phyloP scores from a whole-genome alignment of 2,888 invertebrate genomes.

The Galerucella nymphaeae region DNA sequence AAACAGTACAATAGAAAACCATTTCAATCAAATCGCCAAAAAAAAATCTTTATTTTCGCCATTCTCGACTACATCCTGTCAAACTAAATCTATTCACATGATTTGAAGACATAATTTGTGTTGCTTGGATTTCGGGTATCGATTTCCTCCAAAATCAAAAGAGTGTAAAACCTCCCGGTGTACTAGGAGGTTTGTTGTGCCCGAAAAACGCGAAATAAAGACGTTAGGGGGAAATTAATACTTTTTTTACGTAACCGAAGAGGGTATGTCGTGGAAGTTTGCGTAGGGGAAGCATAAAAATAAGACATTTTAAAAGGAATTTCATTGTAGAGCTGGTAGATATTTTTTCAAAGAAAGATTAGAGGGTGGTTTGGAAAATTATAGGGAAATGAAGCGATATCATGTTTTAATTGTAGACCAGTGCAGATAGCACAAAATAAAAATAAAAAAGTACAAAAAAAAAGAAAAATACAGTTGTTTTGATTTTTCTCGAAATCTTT shows the following conservation, averaged over 20 bases:
- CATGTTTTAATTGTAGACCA: too few species aligned
- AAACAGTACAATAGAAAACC: slow-evolving; percentile 10
- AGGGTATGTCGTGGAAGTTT: slow-evolving; percentile 40
- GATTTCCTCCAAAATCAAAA: slow-evolving; percentile 17
- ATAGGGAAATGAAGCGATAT: not conserved
- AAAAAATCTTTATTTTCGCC: slow-evolving; percentile 19
- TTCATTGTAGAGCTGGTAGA: slow-evolving; percentile 3
- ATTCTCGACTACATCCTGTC: slow-evolving; percentile 14
- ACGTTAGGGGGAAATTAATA: slow-evolving; percentile 61
- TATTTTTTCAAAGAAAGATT: not conserved
- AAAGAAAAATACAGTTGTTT: too few species aligned
- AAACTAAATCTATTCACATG: slow-evolving; percentile 21
- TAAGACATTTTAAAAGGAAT: slow-evolving; percentile 44
- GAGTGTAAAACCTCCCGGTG: not conserved
- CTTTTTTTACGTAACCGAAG: slow-evolving; percentile 53
- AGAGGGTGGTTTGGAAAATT: not conserved
- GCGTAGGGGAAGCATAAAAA: slow-evolving; percentile 38
- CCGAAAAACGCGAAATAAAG: slow-evolving; percentile 56
- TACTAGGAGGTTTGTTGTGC: slow-evolving; percentile 18
- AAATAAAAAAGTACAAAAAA: too few species aligned
- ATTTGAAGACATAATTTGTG: slow-evolving; percentile 22
- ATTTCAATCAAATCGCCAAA: not conserved
- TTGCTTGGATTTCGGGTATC: slow-evolving; percentile 15
- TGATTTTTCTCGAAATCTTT: too few species aligned
- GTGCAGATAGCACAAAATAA: too few species aligned